Conservation (phyloP, 2,113 vertebrate species). For the Egretta garzetta region DNA sequence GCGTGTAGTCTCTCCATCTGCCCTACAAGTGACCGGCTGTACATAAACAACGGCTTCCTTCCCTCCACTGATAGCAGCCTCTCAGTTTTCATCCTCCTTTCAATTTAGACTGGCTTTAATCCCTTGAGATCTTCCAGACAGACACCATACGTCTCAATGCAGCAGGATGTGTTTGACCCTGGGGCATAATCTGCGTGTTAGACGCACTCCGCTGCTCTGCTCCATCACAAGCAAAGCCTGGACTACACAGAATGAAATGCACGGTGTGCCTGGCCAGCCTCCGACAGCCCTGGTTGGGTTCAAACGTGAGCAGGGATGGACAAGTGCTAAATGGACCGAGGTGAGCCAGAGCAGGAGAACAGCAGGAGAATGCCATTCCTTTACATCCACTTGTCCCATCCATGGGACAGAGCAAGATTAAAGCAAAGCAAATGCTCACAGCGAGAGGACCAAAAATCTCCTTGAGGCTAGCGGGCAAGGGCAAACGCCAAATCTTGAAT, state of each 20-base stretch:
- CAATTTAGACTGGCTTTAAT: neutral
- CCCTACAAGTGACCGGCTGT: neutral
- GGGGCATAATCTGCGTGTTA: neutral
- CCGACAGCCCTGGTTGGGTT: neutral
- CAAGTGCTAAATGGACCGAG: neutral
- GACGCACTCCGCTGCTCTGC: neutral
- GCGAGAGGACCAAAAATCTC: neutral
- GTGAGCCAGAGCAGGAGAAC: rapidly evolving
- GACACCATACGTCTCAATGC: neutral
- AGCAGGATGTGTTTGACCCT: neutral
- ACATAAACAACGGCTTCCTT: neutral
- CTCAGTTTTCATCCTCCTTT: slow-evolving; percentile 34
- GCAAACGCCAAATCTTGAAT: neutral
- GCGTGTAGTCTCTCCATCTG: neutral
- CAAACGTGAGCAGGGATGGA: neutral
- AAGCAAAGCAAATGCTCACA: neutral
- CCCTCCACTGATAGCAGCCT: neutral
- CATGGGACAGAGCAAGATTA: neutral
- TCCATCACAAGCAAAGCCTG: neutral
- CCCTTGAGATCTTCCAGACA: slow-evolving; percentile 1
- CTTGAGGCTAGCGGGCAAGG: neutral
- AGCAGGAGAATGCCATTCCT: neutral
- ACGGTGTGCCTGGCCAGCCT: neutral
- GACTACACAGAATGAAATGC: neutral
- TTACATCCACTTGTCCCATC: neutral